phyloP scores from a whole-genome alignment of 2,797 vertebrate genomes.

The Tenualosa ilisha region DNA sequence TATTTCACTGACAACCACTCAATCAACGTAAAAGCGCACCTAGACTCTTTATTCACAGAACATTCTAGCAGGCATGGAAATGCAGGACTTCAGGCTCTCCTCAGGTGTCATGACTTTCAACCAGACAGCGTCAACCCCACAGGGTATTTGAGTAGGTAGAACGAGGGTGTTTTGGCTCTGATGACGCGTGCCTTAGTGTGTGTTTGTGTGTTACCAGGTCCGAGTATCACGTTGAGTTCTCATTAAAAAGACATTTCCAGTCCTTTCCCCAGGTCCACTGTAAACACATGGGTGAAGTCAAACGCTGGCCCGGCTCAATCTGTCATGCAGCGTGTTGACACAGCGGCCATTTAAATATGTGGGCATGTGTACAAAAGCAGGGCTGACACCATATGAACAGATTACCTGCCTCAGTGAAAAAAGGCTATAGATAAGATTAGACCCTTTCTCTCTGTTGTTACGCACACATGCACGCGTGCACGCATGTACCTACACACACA shows the following conservation, averaged over 20 bases:
- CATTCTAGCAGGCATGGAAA: not conserved
- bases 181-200: not conserved
- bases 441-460: not conserved
- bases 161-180: not conserved
- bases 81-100: not conserved
- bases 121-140: not conserved
- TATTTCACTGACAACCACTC: not conserved
- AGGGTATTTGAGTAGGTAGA: not conserved
- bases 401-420: not conserved
- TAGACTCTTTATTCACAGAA: not conserved
- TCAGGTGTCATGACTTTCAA: not conserved
- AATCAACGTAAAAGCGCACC: not conserved
- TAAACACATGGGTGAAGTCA: not conserved
- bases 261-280: not conserved
- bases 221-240: not conserved
- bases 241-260: conserved; percentile 13
- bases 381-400: not conserved
- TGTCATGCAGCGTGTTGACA: not conserved
- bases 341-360: not conserved
- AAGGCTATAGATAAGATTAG: not conserved
- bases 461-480: not conserved
- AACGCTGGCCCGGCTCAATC: not conserved
- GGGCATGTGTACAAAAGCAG: not conserved
- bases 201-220: not conserved
- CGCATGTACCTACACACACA: not conserved